Evolutionary conservation across 2,113 vertebrate genomes (phyloP).

Genomic region (Neotoma lepida): DNA sequence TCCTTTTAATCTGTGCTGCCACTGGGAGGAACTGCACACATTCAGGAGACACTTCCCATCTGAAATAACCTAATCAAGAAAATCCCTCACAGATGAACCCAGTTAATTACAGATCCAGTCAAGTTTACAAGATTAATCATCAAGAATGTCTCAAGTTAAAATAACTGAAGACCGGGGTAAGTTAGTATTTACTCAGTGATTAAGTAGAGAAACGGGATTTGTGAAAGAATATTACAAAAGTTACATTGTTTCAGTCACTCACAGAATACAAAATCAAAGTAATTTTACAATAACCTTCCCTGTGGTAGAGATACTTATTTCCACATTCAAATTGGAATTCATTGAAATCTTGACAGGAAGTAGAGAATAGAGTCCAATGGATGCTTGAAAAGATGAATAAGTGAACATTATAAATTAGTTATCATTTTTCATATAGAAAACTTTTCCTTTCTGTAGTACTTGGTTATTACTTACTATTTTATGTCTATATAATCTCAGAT

Average conservation of each 20-base stretch:
- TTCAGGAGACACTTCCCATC: neutral
- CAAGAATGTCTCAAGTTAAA: neutral
- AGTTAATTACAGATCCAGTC: neutral
- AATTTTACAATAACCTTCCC: neutral
- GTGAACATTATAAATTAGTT: neutral
- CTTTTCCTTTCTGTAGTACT: neutral
- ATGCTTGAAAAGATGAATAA: accelerated
- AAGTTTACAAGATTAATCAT: neutral
- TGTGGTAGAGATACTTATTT: neutral
- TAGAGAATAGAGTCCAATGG: neutral
- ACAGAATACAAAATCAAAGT: neutral
- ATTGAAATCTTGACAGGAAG: neutral
- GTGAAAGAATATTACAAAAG: neutral
- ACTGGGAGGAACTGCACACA: neutral
- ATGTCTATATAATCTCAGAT: neutral
- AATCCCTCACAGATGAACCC: neutral
- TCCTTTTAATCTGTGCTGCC: neutral
- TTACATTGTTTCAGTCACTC: neutral
- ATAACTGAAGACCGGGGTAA: neutral
- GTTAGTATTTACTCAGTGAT: neutral
- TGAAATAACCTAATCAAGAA: neutral
- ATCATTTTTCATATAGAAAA: neutral
- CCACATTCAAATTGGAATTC: neutral
- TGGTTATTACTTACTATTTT: neutral
- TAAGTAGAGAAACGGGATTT: neutral